A percentile compares a stretch with the other conserved stretches of the same genome.
These are phyloP conservation scores for Cherax quadricarinatus DNA, from an alignment of 1,140 invertebrate genomes.

Conservation along the genomic window DNA sequence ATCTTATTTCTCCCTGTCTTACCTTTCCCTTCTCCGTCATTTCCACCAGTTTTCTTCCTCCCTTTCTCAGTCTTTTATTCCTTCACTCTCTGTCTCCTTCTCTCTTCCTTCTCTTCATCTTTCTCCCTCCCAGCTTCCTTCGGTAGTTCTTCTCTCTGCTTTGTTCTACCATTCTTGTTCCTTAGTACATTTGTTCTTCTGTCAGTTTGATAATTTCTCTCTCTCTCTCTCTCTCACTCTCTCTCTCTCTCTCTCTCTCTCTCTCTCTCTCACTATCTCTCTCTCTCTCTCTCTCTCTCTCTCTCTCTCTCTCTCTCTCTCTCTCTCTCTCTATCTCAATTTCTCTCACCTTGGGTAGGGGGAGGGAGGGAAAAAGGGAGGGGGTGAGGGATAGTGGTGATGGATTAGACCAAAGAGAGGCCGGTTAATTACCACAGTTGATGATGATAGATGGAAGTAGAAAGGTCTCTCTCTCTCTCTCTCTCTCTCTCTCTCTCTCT, in stretches of 20 bases:
- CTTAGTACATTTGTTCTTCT: no score
- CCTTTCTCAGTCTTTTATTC: not conserved
- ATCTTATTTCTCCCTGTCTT: no score
- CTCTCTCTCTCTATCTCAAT: no score
- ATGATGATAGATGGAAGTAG: not conserved
- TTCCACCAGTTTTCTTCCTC: not conserved
- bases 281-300: not conserved
- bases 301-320: slow-evolving; percentile 18
- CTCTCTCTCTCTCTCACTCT: not conserved
- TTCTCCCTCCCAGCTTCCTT: no score
- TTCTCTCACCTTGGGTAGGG: no score
- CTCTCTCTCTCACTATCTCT: not conserved
- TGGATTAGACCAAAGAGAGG: not conserved
- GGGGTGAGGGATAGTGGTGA: not conserved
- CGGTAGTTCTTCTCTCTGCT: no score
- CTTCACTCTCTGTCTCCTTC: slow-evolving; percentile 14
- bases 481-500: no score
- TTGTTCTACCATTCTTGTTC: no score
- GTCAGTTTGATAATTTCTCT: no score
- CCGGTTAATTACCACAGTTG: not conserved
- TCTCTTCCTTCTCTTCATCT: not conserved
- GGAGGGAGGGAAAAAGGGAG: no score
- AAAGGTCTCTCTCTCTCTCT: no score
- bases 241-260: not conserved
- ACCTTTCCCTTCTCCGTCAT: no score